Conservation (phyloP, 2,888 invertebrate genomes). For the Metellina segmentata region DNA sequence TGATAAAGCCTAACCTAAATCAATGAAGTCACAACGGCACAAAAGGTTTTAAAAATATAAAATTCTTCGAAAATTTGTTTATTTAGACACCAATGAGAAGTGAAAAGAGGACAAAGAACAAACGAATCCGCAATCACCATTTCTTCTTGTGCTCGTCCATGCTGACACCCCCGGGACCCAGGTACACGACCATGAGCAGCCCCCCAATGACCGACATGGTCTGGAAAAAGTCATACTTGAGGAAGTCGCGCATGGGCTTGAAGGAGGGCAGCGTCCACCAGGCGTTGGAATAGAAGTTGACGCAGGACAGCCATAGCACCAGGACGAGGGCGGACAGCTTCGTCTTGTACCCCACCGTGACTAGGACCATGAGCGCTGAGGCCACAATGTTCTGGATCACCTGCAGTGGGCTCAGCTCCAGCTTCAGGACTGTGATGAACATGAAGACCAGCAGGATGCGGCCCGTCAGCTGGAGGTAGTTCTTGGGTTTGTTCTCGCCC, state of each 20-base stretch:
- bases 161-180: constrained; percentile 99
- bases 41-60: constrained; percentile 68
- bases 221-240: constrained; percentile 99
- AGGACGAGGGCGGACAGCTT: constrained; percentile 97
- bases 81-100: constrained; percentile 52
- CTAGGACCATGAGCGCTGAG: constrained; percentile 95
- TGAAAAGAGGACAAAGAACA: constrained; percentile 38
- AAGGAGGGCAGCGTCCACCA: constrained; percentile 98
- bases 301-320: constrained; percentile 89
- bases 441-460: constrained; percentile 97
- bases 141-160: constrained; percentile 99
- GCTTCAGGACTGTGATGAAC: constrained; percentile 97
- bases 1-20: no score
- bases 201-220: constrained; percentile 99
- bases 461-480: constrained; percentile 96
- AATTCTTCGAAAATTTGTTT: constrained; percentile 70
- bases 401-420: constrained; percentile 87
- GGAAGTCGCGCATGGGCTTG: constrained; percentile 98
- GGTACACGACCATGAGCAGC: constrained; percentile 97
- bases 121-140: constrained; percentile 85
- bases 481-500: constrained; percentile 96
- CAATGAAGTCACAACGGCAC: constrained; percentile 37
- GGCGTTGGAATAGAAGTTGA: constrained; percentile 98
- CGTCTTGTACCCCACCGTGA: constrained; percentile 98
- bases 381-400: constrained; percentile 95